Evolutionary conservation across 2,888 invertebrate species (phyloP).

Genomic region (Erannis defoliaria): DNA sequence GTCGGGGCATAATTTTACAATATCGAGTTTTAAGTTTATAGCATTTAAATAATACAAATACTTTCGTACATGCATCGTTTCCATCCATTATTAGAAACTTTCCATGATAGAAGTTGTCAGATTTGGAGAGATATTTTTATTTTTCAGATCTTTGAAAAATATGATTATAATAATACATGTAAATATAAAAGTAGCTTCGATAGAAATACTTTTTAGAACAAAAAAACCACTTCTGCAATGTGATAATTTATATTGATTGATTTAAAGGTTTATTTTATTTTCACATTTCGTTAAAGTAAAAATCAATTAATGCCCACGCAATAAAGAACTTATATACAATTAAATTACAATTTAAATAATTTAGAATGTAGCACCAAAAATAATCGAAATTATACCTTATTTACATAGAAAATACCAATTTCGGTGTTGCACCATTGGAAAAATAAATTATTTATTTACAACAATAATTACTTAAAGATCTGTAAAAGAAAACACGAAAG

Average conservation of each 20-base stretch:
- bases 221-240: not conserved
- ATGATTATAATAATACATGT: not conserved
- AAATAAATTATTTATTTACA: conserved; percentile 44
- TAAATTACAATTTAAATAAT: conserved; percentile 35
- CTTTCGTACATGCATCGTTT: conserved; percentile 43
- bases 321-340: not conserved
- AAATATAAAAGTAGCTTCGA: not conserved
- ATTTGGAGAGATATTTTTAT: not conserved
- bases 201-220: not conserved
- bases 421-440: conserved; percentile 22
- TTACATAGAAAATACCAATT: conserved; percentile 35
- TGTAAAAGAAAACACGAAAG: not conserved
- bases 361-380: conserved; percentile 44
- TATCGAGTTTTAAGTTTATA: conserved; percentile 10
- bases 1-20: conserved; percentile 22
- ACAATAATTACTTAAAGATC: conserved; percentile 12
- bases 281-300: not conserved
- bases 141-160: not conserved
- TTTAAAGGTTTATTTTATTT: not conserved
- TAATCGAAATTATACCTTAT: conserved; percentile 26
- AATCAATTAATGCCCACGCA: not conserved
- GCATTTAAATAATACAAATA: conserved; percentile 28
- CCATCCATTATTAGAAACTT: not conserved
- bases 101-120: not conserved
- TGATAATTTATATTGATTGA: not conserved